phyloP scores from a whole-genome alignment of 2,113 vertebrate genomes.

The Percopsis transmontana region DNA sequence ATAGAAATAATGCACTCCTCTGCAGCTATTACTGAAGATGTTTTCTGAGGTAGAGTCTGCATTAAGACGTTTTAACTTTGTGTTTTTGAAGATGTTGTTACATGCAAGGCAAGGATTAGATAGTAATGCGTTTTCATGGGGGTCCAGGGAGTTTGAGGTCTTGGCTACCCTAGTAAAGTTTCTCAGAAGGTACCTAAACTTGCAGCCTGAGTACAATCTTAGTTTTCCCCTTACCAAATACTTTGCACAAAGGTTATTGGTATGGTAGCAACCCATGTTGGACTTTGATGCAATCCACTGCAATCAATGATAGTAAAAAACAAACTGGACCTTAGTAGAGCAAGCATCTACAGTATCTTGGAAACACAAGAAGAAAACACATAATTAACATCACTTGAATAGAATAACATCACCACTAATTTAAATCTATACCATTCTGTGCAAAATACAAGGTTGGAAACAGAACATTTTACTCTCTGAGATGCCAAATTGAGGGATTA shows the following conservation, averaged over 20 bases:
- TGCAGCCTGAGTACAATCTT: slow-evolving; percentile 41
- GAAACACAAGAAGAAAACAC: neutral
- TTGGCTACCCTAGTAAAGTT: slow-evolving; percentile 28
- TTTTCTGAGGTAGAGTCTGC: neutral
- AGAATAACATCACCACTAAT: too few relatives aligned
- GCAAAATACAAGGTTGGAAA: too few relatives aligned
- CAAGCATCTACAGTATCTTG: too few relatives aligned
- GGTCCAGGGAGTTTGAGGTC: slow-evolving; percentile 12
- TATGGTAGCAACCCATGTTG: slow-evolving; percentile 54
- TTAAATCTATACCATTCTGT: too few relatives aligned
- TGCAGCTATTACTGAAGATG: slow-evolving; percentile 9
- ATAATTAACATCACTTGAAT: too few relatives aligned
- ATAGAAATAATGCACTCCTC: slow-evolving; percentile 28
- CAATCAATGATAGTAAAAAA: slow-evolving; percentile 3
- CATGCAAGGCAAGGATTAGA: slow-evolving; percentile 18
- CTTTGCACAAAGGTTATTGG: slow-evolving; percentile 38
- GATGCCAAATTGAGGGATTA: too few relatives aligned
- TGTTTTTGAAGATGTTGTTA: slow-evolving; percentile 16
- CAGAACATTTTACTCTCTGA: too few relatives aligned
- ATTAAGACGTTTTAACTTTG: slow-evolving; percentile 15
- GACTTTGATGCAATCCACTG: neutral
- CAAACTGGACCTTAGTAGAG: too few relatives aligned
- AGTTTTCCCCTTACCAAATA: slow-evolving; percentile 38
- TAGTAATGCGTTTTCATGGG: slow-evolving; percentile 23
- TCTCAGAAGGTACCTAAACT: slow-evolving; percentile 57